Evolutionary conservation across 2,888 invertebrate genomes (phyloP).

Genomic region (Aplocera efformata): DNA sequence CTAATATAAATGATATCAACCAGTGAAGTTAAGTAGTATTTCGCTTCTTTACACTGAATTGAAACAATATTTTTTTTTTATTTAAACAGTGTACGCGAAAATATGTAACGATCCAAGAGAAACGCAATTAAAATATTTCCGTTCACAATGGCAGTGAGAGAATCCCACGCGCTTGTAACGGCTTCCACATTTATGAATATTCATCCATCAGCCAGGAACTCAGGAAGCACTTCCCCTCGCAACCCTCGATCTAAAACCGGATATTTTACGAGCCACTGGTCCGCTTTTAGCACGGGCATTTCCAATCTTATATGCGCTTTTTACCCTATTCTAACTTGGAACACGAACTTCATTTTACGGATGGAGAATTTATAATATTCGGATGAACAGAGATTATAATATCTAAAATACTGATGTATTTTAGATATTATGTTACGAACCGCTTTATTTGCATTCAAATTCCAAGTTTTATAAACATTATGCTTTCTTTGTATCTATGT

Average conservation of each 20-base stretch:
- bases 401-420: too few species aligned
- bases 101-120: constrained; percentile 4
- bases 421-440: too few species aligned
- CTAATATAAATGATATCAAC: too few species aligned
- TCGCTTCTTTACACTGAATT: too few species aligned
- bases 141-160: constrained; percentile 15
- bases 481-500: too few species aligned
- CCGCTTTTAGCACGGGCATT: constrained; percentile 25
- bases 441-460: too few species aligned
- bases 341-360: too few species aligned
- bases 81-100: constrained; percentile 3
- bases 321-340: constrained; percentile 5
- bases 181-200: constrained; percentile 27
- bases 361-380: too few species aligned
- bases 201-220: constrained; percentile 15
- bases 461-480: too few species aligned
- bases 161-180: constrained; percentile 18
- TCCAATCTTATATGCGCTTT: constrained; percentile 11
- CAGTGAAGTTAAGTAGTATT: too few species aligned
- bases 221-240: constrained; percentile 25
- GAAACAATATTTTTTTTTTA: not conserved
- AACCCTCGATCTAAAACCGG: constrained; percentile 28
- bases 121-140: constrained; percentile 15
- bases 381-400: too few species aligned
- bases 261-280: constrained; percentile 24